Evolutionary conservation across 2,888 invertebrate genomes (phyloP).

Genomic region (Meteorus cinctellus): DNA sequence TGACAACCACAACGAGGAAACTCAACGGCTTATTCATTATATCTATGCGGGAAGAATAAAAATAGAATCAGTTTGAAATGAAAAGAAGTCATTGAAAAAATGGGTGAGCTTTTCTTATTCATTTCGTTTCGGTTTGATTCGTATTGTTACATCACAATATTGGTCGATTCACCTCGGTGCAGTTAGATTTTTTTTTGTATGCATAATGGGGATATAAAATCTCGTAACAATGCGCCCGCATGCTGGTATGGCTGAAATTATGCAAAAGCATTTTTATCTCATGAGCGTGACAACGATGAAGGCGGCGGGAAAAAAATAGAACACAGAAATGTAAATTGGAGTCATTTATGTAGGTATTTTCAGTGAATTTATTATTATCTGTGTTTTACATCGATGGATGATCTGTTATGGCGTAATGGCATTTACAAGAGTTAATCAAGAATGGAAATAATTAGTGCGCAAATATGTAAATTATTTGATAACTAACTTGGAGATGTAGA

Average conservation of each 20-base stretch:
- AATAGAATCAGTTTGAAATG: slow-evolving; percentile 2
- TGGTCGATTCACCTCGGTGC: slow-evolving; percentile 26
- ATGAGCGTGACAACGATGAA: slow-evolving; percentile 3
- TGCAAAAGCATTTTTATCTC: slow-evolving; percentile 25
- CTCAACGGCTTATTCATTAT: background rate
- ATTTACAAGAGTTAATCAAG: slow-evolving; percentile 5
- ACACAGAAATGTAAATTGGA: background rate
- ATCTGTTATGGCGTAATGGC: background rate
- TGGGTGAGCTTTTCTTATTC: slow-evolving; percentile 25
- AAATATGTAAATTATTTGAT: slow-evolving; percentile 19
- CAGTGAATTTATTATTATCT: background rate
- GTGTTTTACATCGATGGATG: background rate
- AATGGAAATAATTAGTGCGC: slow-evolving; percentile 11
- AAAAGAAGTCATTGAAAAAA: background rate
- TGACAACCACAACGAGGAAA: slow-evolving; percentile 34
- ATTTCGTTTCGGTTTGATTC: slow-evolving; percentile 25
- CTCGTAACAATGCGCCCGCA: slow-evolving; percentile 31
- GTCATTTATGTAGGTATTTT: too few relatives aligned
- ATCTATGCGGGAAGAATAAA: background rate
- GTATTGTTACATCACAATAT: slow-evolving; percentile 24
- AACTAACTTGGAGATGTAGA: background rate
- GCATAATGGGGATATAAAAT: slow-evolving; percentile 19
- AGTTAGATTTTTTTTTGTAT: background rate
- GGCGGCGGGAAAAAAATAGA: background rate
- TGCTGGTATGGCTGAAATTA: slow-evolving; percentile 22